Base-by-base conservation (phyloP, 2,113 vertebrate species). In the Limnothrissa miodon region DNA sequence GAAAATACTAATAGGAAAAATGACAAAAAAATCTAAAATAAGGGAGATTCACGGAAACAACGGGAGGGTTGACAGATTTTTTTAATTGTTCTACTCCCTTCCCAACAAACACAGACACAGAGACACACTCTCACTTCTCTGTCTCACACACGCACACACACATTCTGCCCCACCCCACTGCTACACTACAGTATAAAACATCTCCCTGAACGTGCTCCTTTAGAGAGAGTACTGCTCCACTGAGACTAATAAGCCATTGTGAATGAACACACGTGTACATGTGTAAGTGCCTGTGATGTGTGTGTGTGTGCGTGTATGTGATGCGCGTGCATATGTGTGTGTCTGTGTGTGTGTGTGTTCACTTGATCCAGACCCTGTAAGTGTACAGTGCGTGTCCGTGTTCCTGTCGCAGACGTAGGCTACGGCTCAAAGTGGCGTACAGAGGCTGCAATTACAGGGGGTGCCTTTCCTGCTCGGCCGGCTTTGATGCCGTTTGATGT, bases 401-500 rank as follows among this genome's bases (percentile, higher is more conserved):
- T 5, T 56, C 51, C 51, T 56, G 19, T 6, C 21, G 51, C 11
- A 13, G 46, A 17, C 10, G 11, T 48, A 2, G 46, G 46, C 46
- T 74, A 36, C 66, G 29, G 13, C 66, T 74, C 29, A 36, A 36
- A 74, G 66, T 33, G 15, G 2, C 25, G 33, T 17, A 33, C 62
- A 17, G 62, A 13, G 62, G 25, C 62, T 4, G 29, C 25, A 74
- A 74, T 74, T 74, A 74, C 66, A 36, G 1, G 25, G 0, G 29
- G 29, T 74, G 11, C 29, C 62, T 36, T 33, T 74, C 11, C 29
- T 42, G 11, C 66, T 4, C 51, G 29, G 66, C 11, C 17, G 9
- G 5, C 66, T 74, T 74, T 74, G 66, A 74, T 74, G 66, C 33
- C 5, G 29, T 74, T 74, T 74, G 66, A 74, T 74, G 66, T 74